Percentiles rank a stretch among this genome's conserved stretches.
These are phyloP conservation scores for Megathymus violae DNA, from an alignment of 1,140 invertebrate genomes.

Conservation along the genomic window DNA sequence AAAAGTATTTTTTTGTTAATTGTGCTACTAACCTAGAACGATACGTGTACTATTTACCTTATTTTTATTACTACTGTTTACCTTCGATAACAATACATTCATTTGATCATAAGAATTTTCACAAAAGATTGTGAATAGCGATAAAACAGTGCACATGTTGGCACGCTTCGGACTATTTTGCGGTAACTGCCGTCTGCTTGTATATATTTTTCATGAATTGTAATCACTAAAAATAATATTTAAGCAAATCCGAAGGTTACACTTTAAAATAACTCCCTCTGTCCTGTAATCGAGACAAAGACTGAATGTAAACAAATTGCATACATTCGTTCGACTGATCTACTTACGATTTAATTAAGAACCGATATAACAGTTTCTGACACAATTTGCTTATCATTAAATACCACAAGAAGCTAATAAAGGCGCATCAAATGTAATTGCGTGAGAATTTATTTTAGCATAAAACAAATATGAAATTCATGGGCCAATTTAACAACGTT, in stretches of 20 bases:
- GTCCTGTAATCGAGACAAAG: constrained; percentile 53
- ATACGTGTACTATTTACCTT: background rate
- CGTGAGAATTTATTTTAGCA: constrained; percentile 11
- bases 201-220: constrained; percentile 31
- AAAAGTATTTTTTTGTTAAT: constrained; percentile 18
- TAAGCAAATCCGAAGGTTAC: constrained; percentile 40
- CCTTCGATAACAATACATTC: constrained; percentile 5
- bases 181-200: background rate
- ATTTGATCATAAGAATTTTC: constrained; percentile 19
- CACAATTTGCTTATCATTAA: constrained; percentile 6
- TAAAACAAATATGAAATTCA: background rate
- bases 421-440: constrained; percentile 9
- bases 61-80: constrained; percentile 1
- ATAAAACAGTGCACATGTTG: constrained; percentile 22
- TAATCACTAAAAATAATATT: constrained; percentile 36
- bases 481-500: constrained; percentile 3
- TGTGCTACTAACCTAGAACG: background rate
- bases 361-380: constrained; percentile 23
- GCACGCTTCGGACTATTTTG: constrained; percentile 14
- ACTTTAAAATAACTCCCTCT: constrained; percentile 49
- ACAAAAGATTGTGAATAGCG: constrained; percentile 15
- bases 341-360: constrained; percentile 33
- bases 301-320: constrained; percentile 36
- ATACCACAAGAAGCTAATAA: background rate
- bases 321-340: background rate